phyloP scores from a whole-genome alignment of 2,888 invertebrate species.

The Aphodius sticticus region DNA sequence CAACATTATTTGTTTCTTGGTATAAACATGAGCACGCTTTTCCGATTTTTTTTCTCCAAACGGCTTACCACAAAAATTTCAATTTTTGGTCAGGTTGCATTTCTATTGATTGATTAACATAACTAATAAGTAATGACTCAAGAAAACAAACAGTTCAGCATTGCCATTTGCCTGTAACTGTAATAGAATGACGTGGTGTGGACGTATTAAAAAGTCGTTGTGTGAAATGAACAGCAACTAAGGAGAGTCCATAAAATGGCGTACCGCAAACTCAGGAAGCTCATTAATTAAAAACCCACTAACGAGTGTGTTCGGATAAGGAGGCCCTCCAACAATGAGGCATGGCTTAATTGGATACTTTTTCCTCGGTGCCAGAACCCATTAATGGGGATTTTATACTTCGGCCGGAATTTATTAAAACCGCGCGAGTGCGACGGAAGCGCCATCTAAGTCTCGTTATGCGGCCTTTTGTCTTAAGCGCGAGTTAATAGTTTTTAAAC shows the following conservation, averaged over 20 bases:
- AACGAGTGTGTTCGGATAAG: constrained; percentile 20
- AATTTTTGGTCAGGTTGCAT: too few relatives aligned
- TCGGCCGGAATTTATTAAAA: not conserved
- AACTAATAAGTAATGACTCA: too few relatives aligned
- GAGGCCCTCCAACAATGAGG: not conserved
- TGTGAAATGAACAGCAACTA: not conserved
- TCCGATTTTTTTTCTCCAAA: too few relatives aligned
- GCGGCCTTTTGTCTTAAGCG: not conserved
- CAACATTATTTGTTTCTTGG: too few relatives aligned
- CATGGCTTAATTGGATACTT: not conserved
- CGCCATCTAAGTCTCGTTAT: not conserved
- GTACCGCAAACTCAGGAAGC: not conserved
- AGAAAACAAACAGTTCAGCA: too few relatives aligned
- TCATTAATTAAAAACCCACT: constrained; percentile 20
- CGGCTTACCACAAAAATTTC: too few relatives aligned
- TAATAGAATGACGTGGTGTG: not conserved
- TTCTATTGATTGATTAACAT: too few relatives aligned
- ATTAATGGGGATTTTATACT: not conserved
- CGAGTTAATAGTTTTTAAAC: constrained; percentile 4
- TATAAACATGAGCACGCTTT: too few relatives aligned
- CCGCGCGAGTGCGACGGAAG: not conserved
- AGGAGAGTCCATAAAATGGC: not conserved
- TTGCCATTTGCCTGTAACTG: too few relatives aligned
- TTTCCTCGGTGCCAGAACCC: not conserved
- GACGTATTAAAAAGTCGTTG: not conserved